phyloP scores from a whole-genome alignment of 37 sponge, comb jelly and placozoan species.

The Ephydatia muelleri region DNA sequence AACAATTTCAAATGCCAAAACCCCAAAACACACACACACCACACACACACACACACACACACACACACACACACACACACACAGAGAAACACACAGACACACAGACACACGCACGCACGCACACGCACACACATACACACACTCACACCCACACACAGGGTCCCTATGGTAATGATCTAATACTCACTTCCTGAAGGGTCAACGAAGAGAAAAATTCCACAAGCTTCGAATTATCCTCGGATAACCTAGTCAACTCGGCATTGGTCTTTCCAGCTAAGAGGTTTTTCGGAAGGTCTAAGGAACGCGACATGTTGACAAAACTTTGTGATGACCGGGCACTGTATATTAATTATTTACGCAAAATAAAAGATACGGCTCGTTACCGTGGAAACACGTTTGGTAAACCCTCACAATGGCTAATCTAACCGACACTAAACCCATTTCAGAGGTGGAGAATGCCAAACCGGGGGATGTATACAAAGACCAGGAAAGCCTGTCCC shows the following conservation, averaged over 20 bases:
- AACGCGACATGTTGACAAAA: too few relatives aligned
- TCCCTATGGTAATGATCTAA: neutral
- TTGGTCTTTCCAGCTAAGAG: neutral
- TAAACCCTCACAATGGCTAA: neutral
- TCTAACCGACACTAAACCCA: neutral
- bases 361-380: neutral
- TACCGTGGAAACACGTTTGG: neutral
- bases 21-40: too few relatives aligned
- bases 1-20: too few relatives aligned
- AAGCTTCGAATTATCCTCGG: constrained; percentile 39
- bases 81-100: neutral
- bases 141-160: too few relatives aligned
- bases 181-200: constrained; percentile 46
- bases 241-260: neutral
- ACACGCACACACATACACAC: neutral
- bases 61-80: constrained; percentile 4
- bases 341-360: too few relatives aligned
- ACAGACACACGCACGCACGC: constrained; percentile 1
- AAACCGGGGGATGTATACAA: constrained; percentile 19
- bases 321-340: too few relatives aligned
- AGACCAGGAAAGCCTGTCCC: neutral
- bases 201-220: constrained; percentile 44
- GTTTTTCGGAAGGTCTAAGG: neutral
- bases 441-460: constrained; percentile 16
- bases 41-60: too few relatives aligned